Evolutionary conservation across 2,113 vertebrate species (phyloP).

Genomic region (Anolis carolinensis): DNA sequence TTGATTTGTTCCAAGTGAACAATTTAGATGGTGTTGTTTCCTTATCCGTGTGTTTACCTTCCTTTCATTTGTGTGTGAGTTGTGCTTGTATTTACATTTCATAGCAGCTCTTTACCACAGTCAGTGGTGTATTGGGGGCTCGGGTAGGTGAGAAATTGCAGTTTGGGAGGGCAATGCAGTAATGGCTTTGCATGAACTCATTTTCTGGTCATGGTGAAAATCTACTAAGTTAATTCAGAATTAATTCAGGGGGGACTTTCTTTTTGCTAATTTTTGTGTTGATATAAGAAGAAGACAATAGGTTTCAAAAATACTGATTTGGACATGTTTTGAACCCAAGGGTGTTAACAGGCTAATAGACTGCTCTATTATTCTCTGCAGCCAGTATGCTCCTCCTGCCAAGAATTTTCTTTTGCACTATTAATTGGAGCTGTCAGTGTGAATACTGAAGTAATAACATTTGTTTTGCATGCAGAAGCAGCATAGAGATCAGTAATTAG

Average conservation of each 20-base stretch:
- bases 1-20: neutral
- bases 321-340: slow-evolving; percentile 42
- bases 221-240: neutral
- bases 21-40: neutral
- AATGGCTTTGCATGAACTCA: neutral
- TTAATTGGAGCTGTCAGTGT: slow-evolving; percentile 61
- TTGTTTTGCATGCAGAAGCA: slow-evolving; percentile 58
- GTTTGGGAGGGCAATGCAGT: neutral
- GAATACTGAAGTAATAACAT: slow-evolving; percentile 49
- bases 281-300: neutral
- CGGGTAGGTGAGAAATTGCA: neutral
- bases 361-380: slow-evolving; percentile 61
- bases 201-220: neutral
- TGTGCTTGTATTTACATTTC: neutral
- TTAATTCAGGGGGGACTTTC: neutral
- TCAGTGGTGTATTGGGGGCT: neutral
- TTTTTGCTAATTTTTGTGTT: neutral
- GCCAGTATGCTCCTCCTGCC: slow-evolving; percentile 59
- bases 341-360: slow-evolving; percentile 28
- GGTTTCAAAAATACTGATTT: slow-evolving; percentile 48
- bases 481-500: slow-evolving; percentile 52
- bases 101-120: neutral
- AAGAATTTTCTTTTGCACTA: slow-evolving; percentile 43
- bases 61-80: neutral
- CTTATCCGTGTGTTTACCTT: neutral